Percentiles rank a stretch among this genome's conserved stretches.
phyloP scores from a whole-genome alignment of 2,888 invertebrate genomes.

The Drosophila nigricruria region DNA sequence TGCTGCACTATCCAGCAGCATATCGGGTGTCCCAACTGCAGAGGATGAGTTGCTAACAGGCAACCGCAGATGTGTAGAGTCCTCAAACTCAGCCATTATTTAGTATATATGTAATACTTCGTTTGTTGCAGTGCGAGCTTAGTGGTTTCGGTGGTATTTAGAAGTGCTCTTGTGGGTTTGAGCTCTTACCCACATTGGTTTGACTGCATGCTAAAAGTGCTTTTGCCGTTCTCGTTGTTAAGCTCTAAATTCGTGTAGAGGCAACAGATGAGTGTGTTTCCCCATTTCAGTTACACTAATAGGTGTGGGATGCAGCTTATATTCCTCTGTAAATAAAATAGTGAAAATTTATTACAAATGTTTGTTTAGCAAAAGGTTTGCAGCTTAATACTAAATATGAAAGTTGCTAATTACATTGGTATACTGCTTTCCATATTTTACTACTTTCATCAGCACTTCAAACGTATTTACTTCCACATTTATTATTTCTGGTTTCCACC shows the following conservation, averaged over 20 bases:
- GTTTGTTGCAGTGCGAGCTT: neutral
- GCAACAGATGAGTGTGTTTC: neutral
- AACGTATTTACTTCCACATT: neutral
- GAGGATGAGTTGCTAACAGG: constrained; percentile 7
- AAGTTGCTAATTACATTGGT: neutral
- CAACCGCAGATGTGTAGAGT: constrained; percentile 14
- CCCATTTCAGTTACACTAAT: neutral
- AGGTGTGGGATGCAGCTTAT: neutral
- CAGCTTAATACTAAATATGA: neutral
- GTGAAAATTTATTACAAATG: too few species aligned
- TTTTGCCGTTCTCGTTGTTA: constrained; percentile 8
- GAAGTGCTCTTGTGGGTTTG: neutral
- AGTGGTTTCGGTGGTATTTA: constrained; percentile 1
- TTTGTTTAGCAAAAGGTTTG: neutral
- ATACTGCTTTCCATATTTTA: neutral
- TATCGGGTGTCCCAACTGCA: neutral
- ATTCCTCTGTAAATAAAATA: constrained; percentile 20
- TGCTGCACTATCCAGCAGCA: constrained; percentile 21
- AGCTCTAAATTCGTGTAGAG: constrained; percentile 12
- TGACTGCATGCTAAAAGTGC: constrained; percentile 24
- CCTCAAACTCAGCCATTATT: constrained; percentile 43
- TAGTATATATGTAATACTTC: neutral
- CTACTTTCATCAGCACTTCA: neutral
- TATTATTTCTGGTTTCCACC: neutral
- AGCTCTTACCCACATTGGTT: constrained; percentile 4